Evolutionary conservation across 2,888 invertebrate genomes (phyloP).

Genomic region (Polydrusus pterygomalis): DNA sequence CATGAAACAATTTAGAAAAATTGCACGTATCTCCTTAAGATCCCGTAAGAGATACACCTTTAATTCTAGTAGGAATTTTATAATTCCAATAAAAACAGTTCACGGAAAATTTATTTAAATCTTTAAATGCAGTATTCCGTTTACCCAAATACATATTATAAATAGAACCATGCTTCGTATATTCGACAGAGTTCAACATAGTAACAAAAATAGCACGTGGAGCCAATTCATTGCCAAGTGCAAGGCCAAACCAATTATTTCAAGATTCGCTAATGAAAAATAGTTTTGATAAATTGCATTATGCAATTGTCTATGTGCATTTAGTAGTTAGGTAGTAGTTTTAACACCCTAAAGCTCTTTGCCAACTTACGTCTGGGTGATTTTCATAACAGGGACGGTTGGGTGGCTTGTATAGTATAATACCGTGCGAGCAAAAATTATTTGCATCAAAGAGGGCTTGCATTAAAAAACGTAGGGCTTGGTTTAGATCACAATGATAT

Average conservation of each 20-base stretch:
- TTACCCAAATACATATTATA: not conserved
- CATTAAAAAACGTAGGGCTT: too few relatives aligned
- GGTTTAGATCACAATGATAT: too few relatives aligned
- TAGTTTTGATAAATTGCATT: conserved; percentile 10
- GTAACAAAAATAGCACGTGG: conserved; percentile 62
- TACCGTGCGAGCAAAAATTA: too few relatives aligned
- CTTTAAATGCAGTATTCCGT: not conserved
- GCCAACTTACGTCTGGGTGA: not conserved
- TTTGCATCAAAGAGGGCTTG: too few relatives aligned
- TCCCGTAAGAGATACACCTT: too few relatives aligned
- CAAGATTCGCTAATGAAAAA: conserved; percentile 1
- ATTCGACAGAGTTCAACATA: conserved; percentile 54
- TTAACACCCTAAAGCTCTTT: not conserved
- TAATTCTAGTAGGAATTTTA: too few relatives aligned
- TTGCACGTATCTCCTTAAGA: too few relatives aligned
- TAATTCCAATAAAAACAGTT: too few relatives aligned
- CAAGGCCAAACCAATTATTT: conserved; percentile 56
- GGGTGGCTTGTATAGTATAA: too few relatives aligned
- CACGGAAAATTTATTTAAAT: not conserved
- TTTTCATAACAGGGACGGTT: too few relatives aligned
- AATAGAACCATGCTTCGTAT: not conserved
- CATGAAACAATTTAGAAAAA: too few relatives aligned
- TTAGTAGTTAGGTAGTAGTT: too few relatives aligned
- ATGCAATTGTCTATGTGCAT: not conserved
- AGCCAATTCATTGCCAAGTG: conserved; percentile 57